Evolutionary conservation across 2,888 invertebrate genomes (phyloP).

Genomic region (Apodemia hepburni): DNA sequence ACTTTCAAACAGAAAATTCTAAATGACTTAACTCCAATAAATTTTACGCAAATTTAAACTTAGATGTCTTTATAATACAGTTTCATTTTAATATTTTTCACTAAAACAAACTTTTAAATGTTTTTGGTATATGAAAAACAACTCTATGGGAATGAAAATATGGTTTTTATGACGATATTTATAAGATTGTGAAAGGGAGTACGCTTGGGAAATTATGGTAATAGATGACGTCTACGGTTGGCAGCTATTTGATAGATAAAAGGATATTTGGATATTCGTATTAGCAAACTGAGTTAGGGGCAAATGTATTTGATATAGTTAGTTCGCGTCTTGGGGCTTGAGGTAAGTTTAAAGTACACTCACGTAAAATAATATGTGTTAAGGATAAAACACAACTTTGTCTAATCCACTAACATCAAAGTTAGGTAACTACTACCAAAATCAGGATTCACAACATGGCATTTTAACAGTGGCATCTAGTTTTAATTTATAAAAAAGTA

Average conservation of each 20-base stretch:
- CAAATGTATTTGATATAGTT: conserved; percentile 19
- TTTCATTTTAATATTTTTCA: neutral
- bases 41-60: neutral
- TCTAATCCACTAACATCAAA: too few relatives aligned
- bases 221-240: conserved; percentile 38
- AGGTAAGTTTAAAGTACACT: conserved; percentile 5
- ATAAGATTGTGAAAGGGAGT: conserved; percentile 27
- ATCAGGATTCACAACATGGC: too few relatives aligned
- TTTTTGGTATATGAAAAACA: conserved; percentile 14
- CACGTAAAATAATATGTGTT: neutral
- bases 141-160: conserved; percentile 17
- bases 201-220: conserved; percentile 43
- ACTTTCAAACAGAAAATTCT: conserved; percentile 29
- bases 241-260: conserved; percentile 41
- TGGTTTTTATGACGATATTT: neutral
- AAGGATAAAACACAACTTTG: neutral
- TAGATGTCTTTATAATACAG: neutral
- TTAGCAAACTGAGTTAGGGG: conserved; percentile 35
- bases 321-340: conserved; percentile 1
- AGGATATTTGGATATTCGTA: conserved; percentile 39
- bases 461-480: too few relatives aligned
- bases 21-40: conserved; percentile 19
- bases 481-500: too few relatives aligned
- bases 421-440: too few relatives aligned
- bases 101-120: neutral